A percentile compares a stretch with the other conserved stretches of the same genome.
These are phyloP conservation scores for Eriocheir sinensis DNA, from an alignment of 1,140 invertebrate genomes.

Conservation along the genomic window DNA sequence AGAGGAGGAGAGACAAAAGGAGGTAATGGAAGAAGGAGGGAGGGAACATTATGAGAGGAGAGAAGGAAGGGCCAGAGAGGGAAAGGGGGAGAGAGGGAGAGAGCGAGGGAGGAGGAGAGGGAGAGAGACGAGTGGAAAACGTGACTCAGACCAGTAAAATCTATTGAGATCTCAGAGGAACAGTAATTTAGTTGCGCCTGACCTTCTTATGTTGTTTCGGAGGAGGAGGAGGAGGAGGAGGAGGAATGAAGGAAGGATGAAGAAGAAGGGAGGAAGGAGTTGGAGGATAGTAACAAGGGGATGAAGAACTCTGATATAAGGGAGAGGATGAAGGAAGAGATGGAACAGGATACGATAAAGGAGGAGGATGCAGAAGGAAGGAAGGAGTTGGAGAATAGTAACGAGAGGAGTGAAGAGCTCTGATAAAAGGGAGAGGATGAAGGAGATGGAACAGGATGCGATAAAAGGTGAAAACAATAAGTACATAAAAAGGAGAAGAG, in stretches of 20 bases:
- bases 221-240: not conserved
- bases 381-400: not conserved
- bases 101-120: not conserved
- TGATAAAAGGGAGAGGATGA: not conserved
- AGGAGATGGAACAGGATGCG: not conserved
- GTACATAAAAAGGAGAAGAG: no score
- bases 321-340: not conserved
- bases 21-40: not conserved
- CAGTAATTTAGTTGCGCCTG: not conserved
- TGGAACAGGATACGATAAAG: no score
- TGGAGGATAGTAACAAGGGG: not conserved
- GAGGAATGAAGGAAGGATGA: not conserved
- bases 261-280: not conserved
- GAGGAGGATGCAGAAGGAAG: not conserved
- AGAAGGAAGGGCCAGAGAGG: not conserved
- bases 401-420: no score
- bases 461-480: not conserved
- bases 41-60: not conserved
- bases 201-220: not conserved
- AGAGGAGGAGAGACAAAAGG: not conserved
- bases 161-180: constrained; percentile 29
- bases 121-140: not conserved
- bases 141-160: not conserved
- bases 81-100: not conserved
- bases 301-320: no score